A percentile compares a stretch with the other conserved stretches of the same genome.
Conservation (phyloP, 2,113 vertebrate genomes). For the Ochotona curzoniae region DNA sequence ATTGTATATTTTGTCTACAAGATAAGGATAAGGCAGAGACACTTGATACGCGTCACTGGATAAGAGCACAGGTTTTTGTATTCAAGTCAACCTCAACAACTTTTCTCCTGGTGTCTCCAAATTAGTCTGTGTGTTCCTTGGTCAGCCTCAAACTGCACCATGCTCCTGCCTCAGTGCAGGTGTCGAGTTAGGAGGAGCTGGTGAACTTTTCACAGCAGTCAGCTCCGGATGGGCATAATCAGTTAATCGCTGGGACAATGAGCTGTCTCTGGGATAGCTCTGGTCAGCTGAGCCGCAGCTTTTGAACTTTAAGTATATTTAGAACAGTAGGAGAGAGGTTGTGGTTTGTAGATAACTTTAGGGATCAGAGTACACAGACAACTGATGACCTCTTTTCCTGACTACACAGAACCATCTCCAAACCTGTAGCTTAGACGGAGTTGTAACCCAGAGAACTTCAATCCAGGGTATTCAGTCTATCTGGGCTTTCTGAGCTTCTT, state of each 20-base stretch:
- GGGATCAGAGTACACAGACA: constrained; percentile 24
- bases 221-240: background rate
- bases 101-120: background rate
- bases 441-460: constrained; percentile 66
- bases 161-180: background rate
- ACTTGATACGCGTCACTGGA: constrained; percentile 34
- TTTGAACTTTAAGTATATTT: constrained; percentile 58
- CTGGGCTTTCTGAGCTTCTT: constrained; percentile 45
- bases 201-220: background rate
- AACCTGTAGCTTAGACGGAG: constrained; percentile 41
- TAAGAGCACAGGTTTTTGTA: constrained; percentile 51
- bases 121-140: background rate
- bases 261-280: background rate
- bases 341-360: constrained; percentile 3
- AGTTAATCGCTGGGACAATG: background rate
- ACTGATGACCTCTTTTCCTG: constrained; percentile 18
- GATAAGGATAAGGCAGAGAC: constrained; percentile 37
- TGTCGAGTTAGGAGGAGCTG: background rate
- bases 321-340: constrained; percentile 41
- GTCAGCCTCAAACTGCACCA: background rate
- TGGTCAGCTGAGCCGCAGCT: constrained; percentile 32
- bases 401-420: background rate
- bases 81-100: background rate
- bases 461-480: constrained; percentile 63
- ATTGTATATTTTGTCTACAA: constrained; percentile 68